Evolutionary conservation across 64 coral and sea anemone genomes (phyloP).

Genomic region (Acropora yongei): DNA sequence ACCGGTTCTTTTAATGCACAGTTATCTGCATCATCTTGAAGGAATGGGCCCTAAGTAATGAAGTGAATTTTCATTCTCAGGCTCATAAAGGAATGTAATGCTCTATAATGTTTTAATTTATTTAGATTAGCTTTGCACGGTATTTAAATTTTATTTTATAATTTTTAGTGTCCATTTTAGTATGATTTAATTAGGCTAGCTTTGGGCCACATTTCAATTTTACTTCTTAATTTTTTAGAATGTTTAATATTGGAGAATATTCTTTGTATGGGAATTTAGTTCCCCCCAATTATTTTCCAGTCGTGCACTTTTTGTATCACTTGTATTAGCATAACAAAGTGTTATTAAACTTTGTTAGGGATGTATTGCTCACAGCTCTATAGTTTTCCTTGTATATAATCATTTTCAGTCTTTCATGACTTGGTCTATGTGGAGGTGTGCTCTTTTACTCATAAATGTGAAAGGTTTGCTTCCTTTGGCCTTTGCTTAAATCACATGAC

Average conservation of each 20-base stretch:
- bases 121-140: too few species aligned
- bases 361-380: neutral
- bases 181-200: too few species aligned
- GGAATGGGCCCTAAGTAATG: constrained; percentile 1
- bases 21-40: constrained; percentile 8
- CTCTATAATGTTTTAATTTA: constrained; percentile 9
- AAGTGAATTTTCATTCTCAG: constrained; percentile 21
- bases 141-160: too few species aligned
- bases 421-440: neutral
- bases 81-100: constrained; percentile 24
- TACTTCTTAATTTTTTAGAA: too few species aligned
- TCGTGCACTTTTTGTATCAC: too few species aligned
- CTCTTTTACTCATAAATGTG: neutral
- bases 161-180: too few species aligned
- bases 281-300: too few species aligned
- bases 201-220: too few species aligned
- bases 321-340: too few species aligned
- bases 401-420: constrained; percentile 17
- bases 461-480: constrained; percentile 23
- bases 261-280: too few species aligned
- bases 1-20: constrained; percentile 14
- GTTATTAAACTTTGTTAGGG: neutral
- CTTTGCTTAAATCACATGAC: neutral
- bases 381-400: neutral
- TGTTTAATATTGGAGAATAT: too few species aligned